These are phyloP conservation scores for Pachycephus smyrnensis DNA, from an alignment of 2,888 invertebrate genomes.

Conservation along the genomic window DNA sequence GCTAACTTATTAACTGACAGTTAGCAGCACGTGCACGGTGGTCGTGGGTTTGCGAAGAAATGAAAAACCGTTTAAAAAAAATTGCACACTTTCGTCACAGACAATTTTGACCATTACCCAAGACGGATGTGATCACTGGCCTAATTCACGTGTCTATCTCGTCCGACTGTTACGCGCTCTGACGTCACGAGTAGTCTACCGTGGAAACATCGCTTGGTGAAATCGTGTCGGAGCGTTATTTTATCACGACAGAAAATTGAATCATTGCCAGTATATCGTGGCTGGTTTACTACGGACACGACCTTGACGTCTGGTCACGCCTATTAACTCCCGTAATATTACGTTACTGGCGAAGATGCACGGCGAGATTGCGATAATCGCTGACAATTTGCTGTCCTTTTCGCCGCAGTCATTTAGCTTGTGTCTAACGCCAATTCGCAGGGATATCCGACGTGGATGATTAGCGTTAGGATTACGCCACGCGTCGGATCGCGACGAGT, in stretches of 20 bases:
- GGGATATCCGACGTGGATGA: not conserved
- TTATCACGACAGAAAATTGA: not conserved
- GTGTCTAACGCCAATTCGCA: not conserved
- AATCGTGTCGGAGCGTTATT: not conserved
- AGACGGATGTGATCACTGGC: not conserved
- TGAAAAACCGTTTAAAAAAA: not conserved
- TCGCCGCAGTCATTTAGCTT: not conserved
- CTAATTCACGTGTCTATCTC: not conserved
- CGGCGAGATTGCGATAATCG: conserved; percentile 19
- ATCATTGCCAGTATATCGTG: not conserved
- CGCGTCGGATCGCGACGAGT: not conserved
- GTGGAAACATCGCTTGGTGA: not conserved
- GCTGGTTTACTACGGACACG: not conserved
- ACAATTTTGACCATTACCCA: not conserved
- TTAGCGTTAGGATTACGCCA: not conserved
- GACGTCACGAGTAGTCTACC: not conserved
- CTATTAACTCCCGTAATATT: conserved; percentile 16
- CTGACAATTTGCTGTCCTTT: conserved; percentile 20
- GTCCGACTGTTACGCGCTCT: not conserved
- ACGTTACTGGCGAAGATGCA: conserved; percentile 10
- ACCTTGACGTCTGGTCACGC: conserved; percentile 18
- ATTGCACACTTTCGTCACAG: not conserved
- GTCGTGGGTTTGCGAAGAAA: not conserved
- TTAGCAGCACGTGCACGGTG: not conserved
- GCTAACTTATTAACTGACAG: not conserved